Conservation (phyloP, 2,888 invertebrate genomes). For the Ferdinandea cuprea region DNA sequence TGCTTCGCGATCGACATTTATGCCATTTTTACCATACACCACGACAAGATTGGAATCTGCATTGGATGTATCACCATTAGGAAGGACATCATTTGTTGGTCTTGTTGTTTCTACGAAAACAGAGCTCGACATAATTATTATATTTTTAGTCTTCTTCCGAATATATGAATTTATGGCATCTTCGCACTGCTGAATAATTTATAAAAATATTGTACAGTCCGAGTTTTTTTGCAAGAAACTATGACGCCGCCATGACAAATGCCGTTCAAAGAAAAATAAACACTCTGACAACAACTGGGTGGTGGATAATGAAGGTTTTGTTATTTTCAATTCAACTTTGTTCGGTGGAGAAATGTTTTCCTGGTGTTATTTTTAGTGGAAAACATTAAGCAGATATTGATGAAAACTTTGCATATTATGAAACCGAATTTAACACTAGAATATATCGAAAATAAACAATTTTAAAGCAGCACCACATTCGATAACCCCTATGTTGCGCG, state of each 20-base stretch:
- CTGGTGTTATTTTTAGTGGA: constrained; percentile 1
- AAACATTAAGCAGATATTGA: constrained; percentile 14
- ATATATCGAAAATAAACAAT: constrained; percentile 49
- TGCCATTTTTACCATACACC: constrained; percentile 94
- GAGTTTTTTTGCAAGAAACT: constrained; percentile 22
- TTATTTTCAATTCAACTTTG: constrained; percentile 40
- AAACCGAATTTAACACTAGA: constrained; percentile 14
- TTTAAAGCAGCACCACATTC: constrained; percentile 60
- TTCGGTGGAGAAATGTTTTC: neutral
- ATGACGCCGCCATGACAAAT: constrained; percentile 70
- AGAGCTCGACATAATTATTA: constrained; percentile 81
- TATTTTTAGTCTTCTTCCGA: constrained; percentile 3
- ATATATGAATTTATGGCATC: constrained; percentile 13
- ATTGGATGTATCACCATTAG: constrained; percentile 45
- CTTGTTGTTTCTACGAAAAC: constrained; percentile 80
- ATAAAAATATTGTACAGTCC: constrained; percentile 20
- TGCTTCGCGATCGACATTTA: constrained; percentile 91
- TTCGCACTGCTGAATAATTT: neutral
- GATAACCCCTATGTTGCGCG: constrained; percentile 58
- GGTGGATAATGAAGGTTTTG: constrained; percentile 35
- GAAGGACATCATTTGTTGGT: constrained; percentile 40
- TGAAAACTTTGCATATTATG: constrained; percentile 13
- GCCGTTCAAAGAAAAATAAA: constrained; percentile 69
- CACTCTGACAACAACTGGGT: constrained; percentile 67
- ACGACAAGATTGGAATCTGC: constrained; percentile 86